Evolutionary conservation across 2,797 vertebrate genomes (phyloP), one percentile per base, ranked within the genome.

Genomic region (Halcyon chelicuti): DNA sequence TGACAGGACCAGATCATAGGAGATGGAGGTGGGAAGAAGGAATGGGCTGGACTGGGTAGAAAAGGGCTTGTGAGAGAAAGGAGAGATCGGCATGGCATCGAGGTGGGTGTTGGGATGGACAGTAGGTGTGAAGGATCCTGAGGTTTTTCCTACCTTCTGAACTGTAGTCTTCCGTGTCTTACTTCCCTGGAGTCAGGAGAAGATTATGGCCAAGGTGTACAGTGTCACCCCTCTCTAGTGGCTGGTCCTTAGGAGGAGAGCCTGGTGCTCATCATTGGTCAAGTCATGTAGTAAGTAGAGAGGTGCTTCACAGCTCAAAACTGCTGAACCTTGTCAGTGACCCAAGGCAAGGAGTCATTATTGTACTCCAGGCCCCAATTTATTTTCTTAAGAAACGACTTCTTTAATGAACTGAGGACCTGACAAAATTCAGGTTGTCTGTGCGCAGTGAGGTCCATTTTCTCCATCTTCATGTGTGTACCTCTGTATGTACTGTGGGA

Each of bases 401-500:
- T 5, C 19, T 67, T 39, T 62, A 90, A 46, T 2, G 1, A 61
- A 35, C 21, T 20, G 37, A 47, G 12, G 5, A 82, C 14, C 20
- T 76, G 21, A 21, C 33, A 76, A 81, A 75, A 61, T 80, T 51
- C 39, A 37, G 10, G 14, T 79, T 77, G 14, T 28, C 9, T 37
- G 1, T 51, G 26, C 0, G 2, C 33, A 6, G 13, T 17, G 25
- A 79, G 83, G 61, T 35, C 26, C 1, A 0, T 91, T 80, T 76
- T 26, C n/a, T 82, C 19, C 14, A 5, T 46, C 19, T 58, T 14
- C 14, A 2, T 29, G 1, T 37, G 21, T 65, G 15, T 58, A 16
- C 29, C 1, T 12, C 2, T 12, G 12, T 42, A 42, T 1, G 0
- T 75, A 5, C 33, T 29, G 0, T 4, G 3, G 14, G 13, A 28